phyloP scores from a whole-genome alignment of 2,888 invertebrate genomes.

The Leucophenga montana region DNA sequence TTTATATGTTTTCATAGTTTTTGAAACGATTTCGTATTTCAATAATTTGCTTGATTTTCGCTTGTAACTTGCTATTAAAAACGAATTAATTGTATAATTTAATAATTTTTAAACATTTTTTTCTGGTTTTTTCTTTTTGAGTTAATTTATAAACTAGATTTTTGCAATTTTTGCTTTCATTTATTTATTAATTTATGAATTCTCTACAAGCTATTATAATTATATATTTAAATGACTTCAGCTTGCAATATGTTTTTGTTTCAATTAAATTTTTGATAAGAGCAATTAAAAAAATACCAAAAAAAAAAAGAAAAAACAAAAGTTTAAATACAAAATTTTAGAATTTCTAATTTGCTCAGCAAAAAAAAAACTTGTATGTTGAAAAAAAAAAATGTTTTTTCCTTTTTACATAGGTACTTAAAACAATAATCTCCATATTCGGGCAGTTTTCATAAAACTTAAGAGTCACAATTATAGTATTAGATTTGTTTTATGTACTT shows the following conservation, averaged over 20 bases:
- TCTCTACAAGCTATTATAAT: constrained; percentile 5
- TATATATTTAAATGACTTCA: constrained; percentile 8
- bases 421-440: constrained; percentile 58
- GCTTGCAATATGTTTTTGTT: constrained; percentile 16
- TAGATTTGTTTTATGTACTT: background rate
- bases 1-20: background rate
- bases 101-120: background rate
- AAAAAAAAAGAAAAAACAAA: constrained; percentile 15
- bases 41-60: background rate
- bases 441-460: constrained; percentile 67
- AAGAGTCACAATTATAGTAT: constrained; percentile 43
- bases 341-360: constrained; percentile 53
- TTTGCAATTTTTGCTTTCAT: constrained; percentile 8
- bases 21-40: background rate
- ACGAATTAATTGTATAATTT: background rate
- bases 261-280: constrained; percentile 2
- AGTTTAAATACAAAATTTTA: constrained; percentile 34
- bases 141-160: background rate
- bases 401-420: constrained; percentile 20
- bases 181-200: constrained; percentile 20
- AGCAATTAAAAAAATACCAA: no score
- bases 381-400: constrained; percentile 1
- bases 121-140: constrained; percentile 9
- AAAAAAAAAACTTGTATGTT: constrained; percentile 41
- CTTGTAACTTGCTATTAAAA: background rate